Evolutionary conservation across 2,797 vertebrate species (phyloP).

Genomic region (Leucoraja ocellata): DNA sequence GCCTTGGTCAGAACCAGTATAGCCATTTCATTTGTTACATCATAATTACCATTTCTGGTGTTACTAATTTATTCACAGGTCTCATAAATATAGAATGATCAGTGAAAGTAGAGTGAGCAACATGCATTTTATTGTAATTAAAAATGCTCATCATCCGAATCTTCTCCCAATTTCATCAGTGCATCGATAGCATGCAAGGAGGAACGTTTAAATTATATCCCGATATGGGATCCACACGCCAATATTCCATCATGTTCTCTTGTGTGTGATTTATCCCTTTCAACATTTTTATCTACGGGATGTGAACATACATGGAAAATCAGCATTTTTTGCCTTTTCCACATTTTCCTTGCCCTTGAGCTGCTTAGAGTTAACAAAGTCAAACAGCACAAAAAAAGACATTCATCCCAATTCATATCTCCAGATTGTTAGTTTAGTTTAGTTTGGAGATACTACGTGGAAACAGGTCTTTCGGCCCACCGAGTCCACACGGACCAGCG

Average conservation of each 20-base stretch:
- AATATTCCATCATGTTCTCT: background rate
- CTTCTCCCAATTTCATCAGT: background rate
- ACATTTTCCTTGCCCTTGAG: background rate
- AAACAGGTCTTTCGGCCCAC: too few relatives aligned
- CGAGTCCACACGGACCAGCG: too few relatives aligned
- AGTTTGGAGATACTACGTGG: too few relatives aligned
- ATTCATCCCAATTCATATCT: too few relatives aligned
- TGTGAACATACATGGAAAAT: too few relatives aligned
- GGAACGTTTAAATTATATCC: background rate
- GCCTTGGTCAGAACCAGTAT: background rate
- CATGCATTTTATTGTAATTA: background rate
- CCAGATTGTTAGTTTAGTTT: too few relatives aligned
- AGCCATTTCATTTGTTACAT: background rate
- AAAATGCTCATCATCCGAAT: background rate
- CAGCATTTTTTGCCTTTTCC: background rate
- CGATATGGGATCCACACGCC: background rate
- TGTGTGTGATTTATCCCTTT: background rate
- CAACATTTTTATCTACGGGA: background rate
- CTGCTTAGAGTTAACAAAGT: background rate
- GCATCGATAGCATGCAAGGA: background rate
- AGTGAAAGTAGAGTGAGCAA: slow-evolving; percentile 23
- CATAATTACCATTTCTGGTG: slow-evolving; percentile 10
- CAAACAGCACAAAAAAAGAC: too few relatives aligned
- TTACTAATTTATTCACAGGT: slow-evolving; percentile 23
- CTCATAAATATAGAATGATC: slow-evolving; percentile 26